Percentiles rank a stretch among this genome's conserved stretches.
These are phyloP conservation scores for Chymomyza costata DNA, from an alignment of 1,140 invertebrate genomes.

Conservation along the genomic window DNA sequence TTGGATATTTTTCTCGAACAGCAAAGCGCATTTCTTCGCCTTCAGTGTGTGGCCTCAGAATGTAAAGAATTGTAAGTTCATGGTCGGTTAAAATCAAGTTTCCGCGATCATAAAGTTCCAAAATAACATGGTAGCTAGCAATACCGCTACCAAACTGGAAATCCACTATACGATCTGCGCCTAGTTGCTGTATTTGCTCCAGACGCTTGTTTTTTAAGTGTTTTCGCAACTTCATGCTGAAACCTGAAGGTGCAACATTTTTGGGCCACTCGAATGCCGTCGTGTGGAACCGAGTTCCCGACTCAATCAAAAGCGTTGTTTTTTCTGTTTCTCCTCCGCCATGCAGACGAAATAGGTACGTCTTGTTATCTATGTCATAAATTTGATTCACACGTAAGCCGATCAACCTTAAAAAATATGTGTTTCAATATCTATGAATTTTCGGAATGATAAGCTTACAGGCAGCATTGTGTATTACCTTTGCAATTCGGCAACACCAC, in stretches of 20 bases:
- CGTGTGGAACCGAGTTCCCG: conserved; percentile 93
- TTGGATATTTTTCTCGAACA: conserved; percentile 93
- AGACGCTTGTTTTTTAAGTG: conserved; percentile 97
- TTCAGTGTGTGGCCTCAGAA: conserved; percentile 94
- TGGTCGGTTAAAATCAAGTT: conserved; percentile 97
- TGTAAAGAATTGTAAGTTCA: conserved; percentile 93
- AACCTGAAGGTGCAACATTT: conserved; percentile 95
- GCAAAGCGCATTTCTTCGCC: conserved; percentile 94
- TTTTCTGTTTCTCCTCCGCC: conserved; percentile 87
- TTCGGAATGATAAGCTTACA: no score
- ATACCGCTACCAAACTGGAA: conserved; percentile 96
- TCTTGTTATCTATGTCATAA: conserved; percentile 98
- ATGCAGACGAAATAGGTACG: conserved; percentile 94
- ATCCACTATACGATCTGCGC: conserved; percentile 92
- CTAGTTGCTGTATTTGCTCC: conserved; percentile 89
- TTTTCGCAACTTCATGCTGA: conserved; percentile 99
- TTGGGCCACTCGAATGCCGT: conserved; percentile 99
- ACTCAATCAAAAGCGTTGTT: conserved; percentile 91
- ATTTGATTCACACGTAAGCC: conserved; percentile 97
- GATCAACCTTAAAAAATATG: conserved; percentile 80
- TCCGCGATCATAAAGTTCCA: conserved; percentile 97
- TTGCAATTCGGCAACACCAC: conserved; percentile 89
- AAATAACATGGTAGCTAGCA: conserved; percentile 95
- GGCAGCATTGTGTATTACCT: conserved; percentile 79
- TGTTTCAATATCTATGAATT: not conserved